Percentiles rank a stretch among this genome's conserved stretches.
Conservation (phyloP, 2,113 vertebrate genomes). For the Ciconia boyciana region DNA sequence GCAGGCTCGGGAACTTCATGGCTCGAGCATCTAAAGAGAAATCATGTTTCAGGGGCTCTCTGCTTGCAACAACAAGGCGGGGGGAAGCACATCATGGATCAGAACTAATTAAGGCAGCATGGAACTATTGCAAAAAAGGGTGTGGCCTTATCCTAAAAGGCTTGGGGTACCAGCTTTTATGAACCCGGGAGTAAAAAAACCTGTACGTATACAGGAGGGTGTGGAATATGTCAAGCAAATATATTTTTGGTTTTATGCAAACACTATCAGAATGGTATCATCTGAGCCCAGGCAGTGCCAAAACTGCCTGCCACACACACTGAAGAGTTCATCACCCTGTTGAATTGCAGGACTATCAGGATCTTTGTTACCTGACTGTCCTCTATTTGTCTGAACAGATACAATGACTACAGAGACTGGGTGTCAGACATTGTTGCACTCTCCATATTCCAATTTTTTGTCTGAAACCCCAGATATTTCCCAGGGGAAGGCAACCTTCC, state of each 20-base stretch:
- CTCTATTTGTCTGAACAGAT: background rate
- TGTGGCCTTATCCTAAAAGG: background rate
- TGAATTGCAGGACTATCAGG: background rate
- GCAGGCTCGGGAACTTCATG: background rate
- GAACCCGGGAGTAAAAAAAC: background rate
- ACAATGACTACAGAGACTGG: background rate
- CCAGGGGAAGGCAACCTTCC: background rate
- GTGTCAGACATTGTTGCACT: background rate
- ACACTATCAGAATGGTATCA: background rate
- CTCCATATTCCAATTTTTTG: background rate
- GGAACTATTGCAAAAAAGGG: background rate
- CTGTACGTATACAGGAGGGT: background rate
- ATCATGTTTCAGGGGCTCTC: background rate
- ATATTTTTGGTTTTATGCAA: background rate
- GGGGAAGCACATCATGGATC: rapidly evolving
- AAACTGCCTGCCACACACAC: background rate
- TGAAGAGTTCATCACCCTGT: background rate
- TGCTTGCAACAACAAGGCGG: background rate
- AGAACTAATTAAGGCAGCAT: background rate
- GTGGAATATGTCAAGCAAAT: background rate
- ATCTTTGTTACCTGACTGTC: background rate
- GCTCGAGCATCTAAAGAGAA: background rate
- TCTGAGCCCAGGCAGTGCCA: background rate
- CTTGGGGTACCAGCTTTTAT: background rate
- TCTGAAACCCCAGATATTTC: background rate